Evolutionary conservation across 2,888 invertebrate genomes (phyloP).

Genomic region (Bombyx huttoni): DNA sequence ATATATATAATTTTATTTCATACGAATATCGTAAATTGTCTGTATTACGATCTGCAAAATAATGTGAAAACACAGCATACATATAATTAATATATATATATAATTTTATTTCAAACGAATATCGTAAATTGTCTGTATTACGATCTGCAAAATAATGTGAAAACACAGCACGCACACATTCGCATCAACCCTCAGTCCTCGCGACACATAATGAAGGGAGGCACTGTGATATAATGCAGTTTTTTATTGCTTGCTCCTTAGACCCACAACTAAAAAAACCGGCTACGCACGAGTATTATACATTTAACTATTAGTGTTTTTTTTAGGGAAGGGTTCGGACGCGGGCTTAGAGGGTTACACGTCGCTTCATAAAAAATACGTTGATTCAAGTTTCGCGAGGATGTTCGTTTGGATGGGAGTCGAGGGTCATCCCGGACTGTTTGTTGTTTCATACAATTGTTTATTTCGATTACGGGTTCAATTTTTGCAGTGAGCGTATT

Average conservation of each 20-base stretch:
- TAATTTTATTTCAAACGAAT: background rate
- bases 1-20: background rate
- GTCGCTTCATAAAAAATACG: slow-evolving; percentile 60
- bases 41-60: slow-evolving; percentile 6
- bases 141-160: slow-evolving; percentile 15
- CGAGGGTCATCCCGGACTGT: slow-evolving; percentile 34
- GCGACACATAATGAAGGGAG: slow-evolving; percentile 62
- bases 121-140: background rate
- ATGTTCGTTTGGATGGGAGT: slow-evolving; percentile 31
- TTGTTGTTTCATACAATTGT: slow-evolving; percentile 13
- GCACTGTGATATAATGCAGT: slow-evolving; percentile 69
- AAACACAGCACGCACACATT: slow-evolving; percentile 35
- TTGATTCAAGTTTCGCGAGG: slow-evolving; percentile 46
- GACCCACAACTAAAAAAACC: slow-evolving; percentile 65
- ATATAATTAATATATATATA: background rate
- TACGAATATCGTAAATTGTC: background rate
- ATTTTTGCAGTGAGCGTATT: slow-evolving; percentile 4
- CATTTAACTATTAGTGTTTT: slow-evolving; percentile 66
- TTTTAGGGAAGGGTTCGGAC: slow-evolving; percentile 62
- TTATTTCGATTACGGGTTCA: slow-evolving; percentile 9
- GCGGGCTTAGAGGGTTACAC: slow-evolving; percentile 47
- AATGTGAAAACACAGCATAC: too few relatives aligned
- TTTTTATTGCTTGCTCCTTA: slow-evolving; percentile 69
- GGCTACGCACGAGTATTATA: slow-evolving; percentile 53
- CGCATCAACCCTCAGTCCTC: slow-evolving; percentile 30